Base-by-base conservation (phyloP, 92 coral and sea anemone genomes). In the Pocillopora grandis region DNA sequence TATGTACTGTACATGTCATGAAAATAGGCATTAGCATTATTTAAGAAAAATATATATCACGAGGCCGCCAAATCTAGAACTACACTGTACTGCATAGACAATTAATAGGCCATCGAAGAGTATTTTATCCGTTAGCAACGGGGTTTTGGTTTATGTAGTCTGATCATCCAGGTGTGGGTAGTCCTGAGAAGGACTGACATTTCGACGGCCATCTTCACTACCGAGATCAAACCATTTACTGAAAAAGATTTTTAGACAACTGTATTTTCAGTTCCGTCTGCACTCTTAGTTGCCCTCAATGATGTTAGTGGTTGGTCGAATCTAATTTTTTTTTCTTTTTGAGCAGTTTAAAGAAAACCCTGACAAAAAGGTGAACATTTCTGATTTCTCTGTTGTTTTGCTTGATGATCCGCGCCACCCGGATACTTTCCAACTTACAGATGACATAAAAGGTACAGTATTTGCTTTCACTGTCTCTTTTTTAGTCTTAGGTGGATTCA, bases 341-440 rank as follows among this genome's bases (percentile, higher is more conserved):
- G 76, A 66, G 75, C 79, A 94, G 98, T 94, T 94, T 84, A 94
- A 90, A 76, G 86, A 84, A 68, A 71, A 77, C 12, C 84, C 98
- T 2, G 92, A 90, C 59, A 94, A 94, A 71, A 85, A 87, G 85
- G 86, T 92, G n/a, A 85, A 91, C 68, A 92, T 94, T 16, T 81
- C 93, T 23, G 90, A 87, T 78, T 94, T 90, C 93, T 75, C 84
- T 13, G 93, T 92, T 15, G 76, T 84, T 49, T 73, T 92, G 42
- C 78, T 80, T 75, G 88, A 87, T 36, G 95, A 92, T 63, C 86
- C 92, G 9, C 93, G 87, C 37, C 93, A 94, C 52, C 83, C 88
- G 14, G 93, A 89, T 72, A 74, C 88, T 19, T 94, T 94, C 79
- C 87, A 85, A 58, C 90, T 94, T 19, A 80, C 92, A 35, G 95